Evolutionary conservation across 2,113 vertebrate genomes (phyloP).

Genomic region (Genyomyrus donnyi): DNA sequence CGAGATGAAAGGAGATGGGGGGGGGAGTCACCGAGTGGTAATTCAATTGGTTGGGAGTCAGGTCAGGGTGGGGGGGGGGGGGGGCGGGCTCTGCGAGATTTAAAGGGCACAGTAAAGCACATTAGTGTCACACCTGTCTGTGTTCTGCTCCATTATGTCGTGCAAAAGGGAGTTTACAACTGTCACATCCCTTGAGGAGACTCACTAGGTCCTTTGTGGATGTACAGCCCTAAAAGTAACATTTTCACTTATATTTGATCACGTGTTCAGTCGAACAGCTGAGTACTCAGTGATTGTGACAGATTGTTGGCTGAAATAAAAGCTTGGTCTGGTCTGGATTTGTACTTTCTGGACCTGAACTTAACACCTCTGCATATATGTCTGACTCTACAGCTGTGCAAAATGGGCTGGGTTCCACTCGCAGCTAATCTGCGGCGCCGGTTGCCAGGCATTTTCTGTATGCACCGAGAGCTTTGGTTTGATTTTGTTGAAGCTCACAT

Average conservation of each 20-base stretch:
- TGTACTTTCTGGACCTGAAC: neutral
- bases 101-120: neutral
- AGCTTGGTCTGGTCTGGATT: neutral
- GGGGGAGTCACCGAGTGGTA: neutral
- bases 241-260: neutral
- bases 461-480: neutral
- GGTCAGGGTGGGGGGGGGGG: neutral
- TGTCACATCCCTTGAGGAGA: neutral
- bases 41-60: neutral
- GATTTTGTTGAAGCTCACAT: conserved; percentile 4
- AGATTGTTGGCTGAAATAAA: neutral
- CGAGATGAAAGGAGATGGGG: neutral
- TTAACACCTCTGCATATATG: neutral
- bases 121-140: neutral
- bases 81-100: neutral
- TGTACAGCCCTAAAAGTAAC: neutral
- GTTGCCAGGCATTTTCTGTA: neutral
- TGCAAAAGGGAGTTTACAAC: too few species aligned
- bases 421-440: neutral
- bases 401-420: neutral
- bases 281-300: neutral
- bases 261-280: neutral
- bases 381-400: neutral
- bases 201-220: neutral
- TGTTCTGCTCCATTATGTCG: neutral